Percentiles rank a stretch among this genome's conserved stretches.
Conservation (phyloP, 2,888 invertebrate species). For the Pycnomerus fuliginosus region DNA sequence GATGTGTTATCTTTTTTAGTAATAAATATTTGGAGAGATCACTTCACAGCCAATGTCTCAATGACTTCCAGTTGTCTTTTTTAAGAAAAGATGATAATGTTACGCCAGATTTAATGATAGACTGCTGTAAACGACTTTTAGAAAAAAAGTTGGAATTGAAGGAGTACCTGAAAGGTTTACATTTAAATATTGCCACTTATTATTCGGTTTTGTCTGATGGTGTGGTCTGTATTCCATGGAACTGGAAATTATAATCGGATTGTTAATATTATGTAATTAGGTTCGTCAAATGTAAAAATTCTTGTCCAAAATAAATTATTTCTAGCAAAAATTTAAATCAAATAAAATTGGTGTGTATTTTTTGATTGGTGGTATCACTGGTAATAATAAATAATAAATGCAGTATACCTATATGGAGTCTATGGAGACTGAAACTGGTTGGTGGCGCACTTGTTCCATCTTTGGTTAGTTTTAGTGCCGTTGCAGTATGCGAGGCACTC, state of each 20-base stretch:
- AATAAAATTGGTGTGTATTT: no score
- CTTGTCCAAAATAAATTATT: no score
- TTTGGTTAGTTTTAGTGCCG: no score
- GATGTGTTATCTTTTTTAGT: conserved; percentile 58
- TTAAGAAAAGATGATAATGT: conserved; percentile 89
- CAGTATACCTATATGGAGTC: no score
- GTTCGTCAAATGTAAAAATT: no score
- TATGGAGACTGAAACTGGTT: no score
- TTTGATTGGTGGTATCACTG: no score
- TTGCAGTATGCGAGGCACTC: no score
- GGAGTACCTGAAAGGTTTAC: conserved; percentile 62
- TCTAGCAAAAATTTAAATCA: no score
- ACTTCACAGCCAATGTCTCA: conserved; percentile 65
- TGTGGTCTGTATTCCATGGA: conserved; percentile 90
- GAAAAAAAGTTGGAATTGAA: conserved; percentile 53
- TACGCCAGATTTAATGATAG: conserved; percentile 86
- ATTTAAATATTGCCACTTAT: conserved; percentile 83
- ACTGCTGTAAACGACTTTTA: conserved; percentile 74
- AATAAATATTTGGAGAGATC: conserved; percentile 80
- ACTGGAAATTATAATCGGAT: conserved; percentile 64
- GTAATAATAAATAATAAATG: no score
- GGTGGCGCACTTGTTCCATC: no score
- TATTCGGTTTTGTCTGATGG: conserved; percentile 91
- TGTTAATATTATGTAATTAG: no score
- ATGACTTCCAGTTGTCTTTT: conserved; percentile 67